These are phyloP conservation scores for Pelagia noctiluca DNA, from an alignment of 30 jellyfish, hydroid and myxozoan species.

Conservation along the genomic window DNA sequence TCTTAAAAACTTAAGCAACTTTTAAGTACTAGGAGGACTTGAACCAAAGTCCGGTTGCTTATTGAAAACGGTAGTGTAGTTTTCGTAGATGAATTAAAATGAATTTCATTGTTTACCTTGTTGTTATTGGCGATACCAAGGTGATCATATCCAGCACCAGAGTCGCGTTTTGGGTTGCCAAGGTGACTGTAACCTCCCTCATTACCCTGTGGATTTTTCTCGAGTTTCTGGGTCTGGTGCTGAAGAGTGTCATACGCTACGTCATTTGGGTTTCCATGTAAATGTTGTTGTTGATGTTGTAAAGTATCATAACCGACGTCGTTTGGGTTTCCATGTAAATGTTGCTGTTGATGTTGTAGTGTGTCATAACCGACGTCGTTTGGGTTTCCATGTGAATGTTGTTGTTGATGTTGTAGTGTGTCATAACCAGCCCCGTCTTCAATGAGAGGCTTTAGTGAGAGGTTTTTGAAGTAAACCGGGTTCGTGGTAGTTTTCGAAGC, in stretches of 20 bases:
- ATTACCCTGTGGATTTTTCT: not conserved
- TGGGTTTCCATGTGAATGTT: too few relatives aligned
- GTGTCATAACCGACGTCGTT: constrained; percentile 49
- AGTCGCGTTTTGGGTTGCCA: not conserved
- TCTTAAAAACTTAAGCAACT: too few relatives aligned
- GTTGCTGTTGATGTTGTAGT: too few relatives aligned
- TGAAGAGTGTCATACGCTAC: too few relatives aligned
- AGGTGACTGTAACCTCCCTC: constrained; percentile 33
- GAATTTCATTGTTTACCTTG: not conserved
- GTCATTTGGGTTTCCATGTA: too few relatives aligned
- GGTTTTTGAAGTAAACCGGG: constrained; percentile 71
- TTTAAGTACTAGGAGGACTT: too few relatives aligned
- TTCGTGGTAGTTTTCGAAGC: constrained; percentile 43
- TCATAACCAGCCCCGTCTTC: constrained; percentile 57
- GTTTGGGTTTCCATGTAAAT: too few relatives aligned
- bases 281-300: too few relatives aligned
- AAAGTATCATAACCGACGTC: too few relatives aligned
- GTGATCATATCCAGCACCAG: constrained; percentile 40
- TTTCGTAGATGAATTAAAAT: too few relatives aligned
- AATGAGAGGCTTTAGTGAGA: constrained; percentile 34
- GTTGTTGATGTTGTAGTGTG: constrained; percentile 26
- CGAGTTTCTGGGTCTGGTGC: not conserved
- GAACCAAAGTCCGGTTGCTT: too few relatives aligned
- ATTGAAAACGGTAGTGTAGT: too few relatives aligned
- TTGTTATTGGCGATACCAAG: not conserved